These are phyloP conservation scores for Lamellibrachia columna DNA, from an alignment of 2,888 invertebrate genomes.

Conservation along the genomic window DNA sequence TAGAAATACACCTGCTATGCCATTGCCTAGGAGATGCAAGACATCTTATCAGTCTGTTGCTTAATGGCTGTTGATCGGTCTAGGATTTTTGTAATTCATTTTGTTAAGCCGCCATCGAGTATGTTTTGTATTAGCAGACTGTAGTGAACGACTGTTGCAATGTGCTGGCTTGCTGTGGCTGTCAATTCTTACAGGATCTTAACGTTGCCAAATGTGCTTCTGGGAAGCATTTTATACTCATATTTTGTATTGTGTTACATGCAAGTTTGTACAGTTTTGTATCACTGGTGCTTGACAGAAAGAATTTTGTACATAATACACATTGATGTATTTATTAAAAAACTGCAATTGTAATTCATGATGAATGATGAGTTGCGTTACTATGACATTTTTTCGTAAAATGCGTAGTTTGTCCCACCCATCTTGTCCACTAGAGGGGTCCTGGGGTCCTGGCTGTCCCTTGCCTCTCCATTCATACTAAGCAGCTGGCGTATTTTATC, in stretches of 20 bases:
- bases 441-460: not conserved
- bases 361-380: not conserved
- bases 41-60: not conserved
- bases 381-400: not conserved
- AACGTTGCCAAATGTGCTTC: constrained; percentile 11
- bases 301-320: constrained; percentile 12
- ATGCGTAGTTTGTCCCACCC: not conserved
- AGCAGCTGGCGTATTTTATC: not conserved
- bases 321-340: constrained; percentile 12
- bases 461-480: not conserved
- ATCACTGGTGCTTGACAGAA: constrained; percentile 12
- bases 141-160: constrained; percentile 9
- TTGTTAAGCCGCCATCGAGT: not conserved
- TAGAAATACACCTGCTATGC: not conserved
- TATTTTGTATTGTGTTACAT: not conserved
- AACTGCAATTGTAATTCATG: not conserved
- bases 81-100: not conserved
- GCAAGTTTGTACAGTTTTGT: not conserved
- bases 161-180: not conserved
- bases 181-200: not conserved
- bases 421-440: not conserved
- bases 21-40: not conserved
- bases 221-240: not conserved
- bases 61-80: not conserved
- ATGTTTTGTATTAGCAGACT: not conserved